Evolutionary conservation across 2,888 invertebrate species (phyloP).

Genomic region (Dasypolia templi): DNA sequence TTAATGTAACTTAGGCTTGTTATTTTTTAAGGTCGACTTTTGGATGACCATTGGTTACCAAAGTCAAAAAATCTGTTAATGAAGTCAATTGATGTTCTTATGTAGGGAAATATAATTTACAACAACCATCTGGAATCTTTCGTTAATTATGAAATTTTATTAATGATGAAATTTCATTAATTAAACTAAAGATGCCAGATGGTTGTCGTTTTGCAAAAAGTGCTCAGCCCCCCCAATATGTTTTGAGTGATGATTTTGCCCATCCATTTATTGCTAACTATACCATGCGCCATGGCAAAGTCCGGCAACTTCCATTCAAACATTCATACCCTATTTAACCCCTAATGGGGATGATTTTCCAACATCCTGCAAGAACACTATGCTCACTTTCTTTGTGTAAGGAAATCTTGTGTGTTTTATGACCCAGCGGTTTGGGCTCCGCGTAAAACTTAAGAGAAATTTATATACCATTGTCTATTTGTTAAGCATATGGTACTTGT

Average conservation of each 20-base stretch:
- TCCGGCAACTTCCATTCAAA: not conserved
- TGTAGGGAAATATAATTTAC: not conserved
- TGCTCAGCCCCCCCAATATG: not conserved
- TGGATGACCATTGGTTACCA: not conserved
- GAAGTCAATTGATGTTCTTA: not conserved
- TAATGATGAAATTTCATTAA: too few relatives aligned
- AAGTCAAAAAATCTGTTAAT: not conserved
- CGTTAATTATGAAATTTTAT: too few relatives aligned
- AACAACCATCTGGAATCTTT: not conserved
- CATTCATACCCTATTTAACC: not conserved
- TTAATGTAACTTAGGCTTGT: not conserved
- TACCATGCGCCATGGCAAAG: not conserved
- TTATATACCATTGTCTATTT: too few relatives aligned
- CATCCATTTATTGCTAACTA: not conserved
- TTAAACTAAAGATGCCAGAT: not conserved
- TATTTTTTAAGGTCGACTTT: not conserved
- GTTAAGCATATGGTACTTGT: too few relatives aligned
- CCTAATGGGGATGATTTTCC: not conserved
- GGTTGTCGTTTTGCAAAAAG: not conserved
- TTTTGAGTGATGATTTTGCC: not conserved
- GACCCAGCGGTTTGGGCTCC: not conserved
- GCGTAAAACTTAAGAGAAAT: too few relatives aligned
- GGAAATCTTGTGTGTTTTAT: not conserved
- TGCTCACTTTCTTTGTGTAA: not conserved
- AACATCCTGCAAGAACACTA: not conserved